Evolutionary conservation across 1,140 invertebrate species (phyloP).

Genomic region (Musca domestica): DNA sequence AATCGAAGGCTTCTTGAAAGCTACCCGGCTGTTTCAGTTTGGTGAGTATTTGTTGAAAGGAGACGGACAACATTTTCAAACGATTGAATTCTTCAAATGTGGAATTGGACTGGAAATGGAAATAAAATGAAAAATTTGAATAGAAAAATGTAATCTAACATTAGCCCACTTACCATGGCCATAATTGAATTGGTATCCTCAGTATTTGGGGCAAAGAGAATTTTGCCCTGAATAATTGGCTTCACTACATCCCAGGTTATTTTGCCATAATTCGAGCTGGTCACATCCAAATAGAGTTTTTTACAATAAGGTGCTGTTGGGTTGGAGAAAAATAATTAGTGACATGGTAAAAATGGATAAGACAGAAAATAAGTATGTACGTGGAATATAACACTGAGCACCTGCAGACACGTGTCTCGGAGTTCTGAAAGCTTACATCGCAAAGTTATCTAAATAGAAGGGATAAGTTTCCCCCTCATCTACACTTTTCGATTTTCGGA

Average conservation of each 20-base stretch:
- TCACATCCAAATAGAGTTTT: constrained; percentile 60
- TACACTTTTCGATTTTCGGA: too few species aligned
- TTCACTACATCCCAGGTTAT: constrained; percentile 68
- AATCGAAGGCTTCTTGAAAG: constrained; percentile 44
- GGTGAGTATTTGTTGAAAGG: constrained; percentile 33
- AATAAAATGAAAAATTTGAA: constrained; percentile 5
- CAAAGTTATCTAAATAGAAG: background rate
- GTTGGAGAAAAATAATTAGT: background rate
- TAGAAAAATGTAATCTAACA: background rate
- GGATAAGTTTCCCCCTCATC: too few species aligned
- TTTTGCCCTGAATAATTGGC: constrained; percentile 63
- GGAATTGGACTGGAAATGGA: constrained; percentile 56
- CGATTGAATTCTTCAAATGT: constrained; percentile 60
- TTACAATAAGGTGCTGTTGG: constrained; percentile 62
- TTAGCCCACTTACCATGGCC: constrained; percentile 51
- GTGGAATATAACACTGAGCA: too few species aligned
- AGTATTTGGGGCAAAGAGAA: constrained; percentile 61
- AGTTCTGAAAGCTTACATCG: too few species aligned
- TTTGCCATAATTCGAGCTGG: constrained; percentile 62
- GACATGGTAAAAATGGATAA: too few species aligned
- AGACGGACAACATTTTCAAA: constrained; percentile 42
- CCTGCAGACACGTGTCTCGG: too few species aligned
- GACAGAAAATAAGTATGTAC: too few species aligned
- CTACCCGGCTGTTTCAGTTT: constrained; percentile 40
- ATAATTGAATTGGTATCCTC: constrained; percentile 57